These are phyloP conservation scores for Lordiphosa stackelbergi DNA, from an alignment of 1,140 invertebrate genomes.

Conservation along the genomic window DNA sequence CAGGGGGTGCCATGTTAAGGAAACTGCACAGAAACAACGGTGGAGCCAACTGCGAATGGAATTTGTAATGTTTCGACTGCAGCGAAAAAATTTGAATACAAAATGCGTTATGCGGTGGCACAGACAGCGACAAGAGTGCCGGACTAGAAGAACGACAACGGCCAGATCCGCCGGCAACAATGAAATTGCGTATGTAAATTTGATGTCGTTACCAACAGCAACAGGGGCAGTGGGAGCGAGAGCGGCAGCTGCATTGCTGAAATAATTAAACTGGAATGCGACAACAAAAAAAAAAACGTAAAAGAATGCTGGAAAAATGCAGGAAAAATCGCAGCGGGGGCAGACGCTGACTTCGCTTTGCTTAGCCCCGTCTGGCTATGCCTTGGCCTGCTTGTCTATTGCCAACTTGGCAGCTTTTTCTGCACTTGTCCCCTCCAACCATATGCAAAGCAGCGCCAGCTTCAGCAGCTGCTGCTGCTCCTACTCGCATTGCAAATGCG, in stretches of 20 bases:
- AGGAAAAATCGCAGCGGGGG: conserved; percentile 28
- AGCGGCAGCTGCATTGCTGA: conserved; percentile 62
- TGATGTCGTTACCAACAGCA: conserved; percentile 68
- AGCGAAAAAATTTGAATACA: conserved; percentile 69
- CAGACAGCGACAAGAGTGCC: conserved; percentile 6
- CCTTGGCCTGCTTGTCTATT: conserved; percentile 44
- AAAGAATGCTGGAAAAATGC: conserved; percentile 4
- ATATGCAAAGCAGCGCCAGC: conserved; percentile 66
- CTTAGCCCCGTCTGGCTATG: conserved; percentile 21
- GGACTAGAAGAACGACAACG: conserved; percentile 29
- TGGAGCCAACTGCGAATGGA: conserved; percentile 37
- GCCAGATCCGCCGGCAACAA: conserved; percentile 69
- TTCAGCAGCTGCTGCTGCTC: conserved; percentile 27
- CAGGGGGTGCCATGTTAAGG: conserved; percentile 18
- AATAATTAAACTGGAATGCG: conserved; percentile 74
- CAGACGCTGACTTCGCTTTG: conserved; percentile 13
- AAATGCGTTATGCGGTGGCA: conserved; percentile 65
- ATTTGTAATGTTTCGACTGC: conserved; percentile 56
- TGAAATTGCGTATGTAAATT: conserved; percentile 76
- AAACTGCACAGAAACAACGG: conserved; percentile 20
- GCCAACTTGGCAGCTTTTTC: conserved; percentile 52
- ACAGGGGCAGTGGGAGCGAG: conserved; percentile 45
- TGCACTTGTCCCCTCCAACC: conserved; percentile 46
- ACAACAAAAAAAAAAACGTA: conserved; percentile 27
- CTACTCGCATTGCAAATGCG: conserved; percentile 46